Conservation (phyloP, 2,797 vertebrate species). For the Rhabdophis nuchalis region DNA sequence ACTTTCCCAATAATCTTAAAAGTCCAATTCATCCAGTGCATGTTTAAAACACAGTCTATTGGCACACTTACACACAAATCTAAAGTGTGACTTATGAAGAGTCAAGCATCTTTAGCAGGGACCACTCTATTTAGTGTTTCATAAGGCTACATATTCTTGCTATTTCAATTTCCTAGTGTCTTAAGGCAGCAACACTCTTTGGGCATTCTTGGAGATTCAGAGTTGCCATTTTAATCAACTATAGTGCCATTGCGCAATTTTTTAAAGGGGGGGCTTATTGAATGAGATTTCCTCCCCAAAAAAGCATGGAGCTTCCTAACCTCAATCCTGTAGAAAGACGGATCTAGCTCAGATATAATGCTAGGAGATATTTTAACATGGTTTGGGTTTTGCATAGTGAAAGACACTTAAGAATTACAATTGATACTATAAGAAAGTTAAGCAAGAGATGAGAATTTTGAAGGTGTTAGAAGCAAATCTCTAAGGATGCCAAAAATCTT, state of each 20-base stretch:
- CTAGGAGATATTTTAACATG: not conserved
- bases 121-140: not conserved
- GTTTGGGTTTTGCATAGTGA: not conserved
- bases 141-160: too few relatives aligned
- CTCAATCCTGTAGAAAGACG: not conserved
- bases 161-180: not conserved
- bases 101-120: not conserved
- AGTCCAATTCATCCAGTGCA: not conserved
- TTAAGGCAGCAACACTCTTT: not conserved
- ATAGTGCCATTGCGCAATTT: not conserved
- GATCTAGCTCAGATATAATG: not conserved
- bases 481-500: not conserved
- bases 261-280: not conserved
- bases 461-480: not conserved
- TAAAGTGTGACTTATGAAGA: not conserved
- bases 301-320: not conserved
- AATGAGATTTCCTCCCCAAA: not conserved
- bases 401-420: not conserved
- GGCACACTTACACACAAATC: not conserved
- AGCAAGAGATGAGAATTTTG: not conserved
- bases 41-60: not conserved
- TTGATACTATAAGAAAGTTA: not conserved
- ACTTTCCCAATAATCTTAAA: not conserved
- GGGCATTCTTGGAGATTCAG: not conserved
- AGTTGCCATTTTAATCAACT: not conserved